These are phyloP conservation scores for Lucilia sericata DNA, from an alignment of 1,140 invertebrate genomes.

Conservation along the genomic window DNA sequence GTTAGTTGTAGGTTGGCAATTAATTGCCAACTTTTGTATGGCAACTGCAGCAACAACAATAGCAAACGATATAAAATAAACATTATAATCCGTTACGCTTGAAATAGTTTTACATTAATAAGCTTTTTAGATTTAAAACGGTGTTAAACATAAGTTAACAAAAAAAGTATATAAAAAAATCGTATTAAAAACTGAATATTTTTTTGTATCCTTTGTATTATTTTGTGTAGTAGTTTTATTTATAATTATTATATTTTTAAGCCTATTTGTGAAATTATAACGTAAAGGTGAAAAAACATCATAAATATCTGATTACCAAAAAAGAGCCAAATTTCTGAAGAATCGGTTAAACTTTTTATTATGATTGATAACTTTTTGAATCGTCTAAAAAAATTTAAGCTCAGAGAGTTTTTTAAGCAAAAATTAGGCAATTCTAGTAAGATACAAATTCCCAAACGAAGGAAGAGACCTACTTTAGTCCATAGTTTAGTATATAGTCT, in stretches of 20 bases:
- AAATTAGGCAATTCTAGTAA: too few species aligned
- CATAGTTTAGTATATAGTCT: too few species aligned
- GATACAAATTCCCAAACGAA: too few species aligned
- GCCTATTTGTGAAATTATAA: not conserved
- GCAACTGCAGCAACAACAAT: not conserved
- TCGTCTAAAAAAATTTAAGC: too few species aligned
- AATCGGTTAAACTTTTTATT: too few species aligned
- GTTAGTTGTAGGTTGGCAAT: not conserved
- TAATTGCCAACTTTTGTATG: not conserved
- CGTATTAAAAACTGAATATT: not conserved
- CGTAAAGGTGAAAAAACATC: not conserved
- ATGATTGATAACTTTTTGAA: too few species aligned
- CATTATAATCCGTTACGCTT: constrained; percentile 13
- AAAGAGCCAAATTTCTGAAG: too few species aligned
- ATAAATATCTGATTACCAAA: not conserved
- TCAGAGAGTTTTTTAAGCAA: too few species aligned
- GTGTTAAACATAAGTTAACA: not conserved
- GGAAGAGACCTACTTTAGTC: too few species aligned
- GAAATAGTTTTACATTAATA: constrained; percentile 16
- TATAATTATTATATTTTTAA: constrained; percentile 18
- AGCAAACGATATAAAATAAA: not conserved
- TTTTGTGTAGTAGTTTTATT: too few species aligned
- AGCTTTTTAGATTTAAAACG: constrained; percentile 3
- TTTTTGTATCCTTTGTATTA: not conserved
- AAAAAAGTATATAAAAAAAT: constrained; percentile 1